phyloP scores from a whole-genome alignment of 2,113 vertebrate genomes.

The Murina feae region DNA sequence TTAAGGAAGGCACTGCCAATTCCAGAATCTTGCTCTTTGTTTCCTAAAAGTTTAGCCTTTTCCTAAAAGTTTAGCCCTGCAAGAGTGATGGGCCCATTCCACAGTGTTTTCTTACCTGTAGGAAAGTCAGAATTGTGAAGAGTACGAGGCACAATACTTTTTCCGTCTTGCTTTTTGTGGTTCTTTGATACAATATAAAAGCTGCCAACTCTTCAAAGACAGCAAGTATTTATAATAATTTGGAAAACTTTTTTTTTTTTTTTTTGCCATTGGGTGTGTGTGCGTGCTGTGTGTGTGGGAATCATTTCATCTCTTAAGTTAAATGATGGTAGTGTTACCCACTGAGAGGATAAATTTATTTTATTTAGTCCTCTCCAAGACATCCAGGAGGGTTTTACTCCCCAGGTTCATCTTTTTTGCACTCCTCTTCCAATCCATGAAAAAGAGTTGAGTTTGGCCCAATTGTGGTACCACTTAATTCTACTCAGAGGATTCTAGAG shows the following conservation, averaged over 20 bases:
- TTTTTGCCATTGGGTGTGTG: not conserved
- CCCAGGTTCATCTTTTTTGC: not conserved
- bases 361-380: not conserved
- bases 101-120: not conserved
- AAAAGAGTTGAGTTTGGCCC: not conserved
- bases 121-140: not conserved
- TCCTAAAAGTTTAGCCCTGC: not conserved
- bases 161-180: not conserved
- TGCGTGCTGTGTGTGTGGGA: too few species aligned
- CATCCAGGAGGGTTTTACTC: not conserved
- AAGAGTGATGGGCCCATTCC: too few species aligned
- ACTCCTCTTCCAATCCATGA: not conserved
- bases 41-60: not conserved
- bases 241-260: not conserved
- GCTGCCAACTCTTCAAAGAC: not conserved
- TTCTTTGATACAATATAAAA: not conserved
- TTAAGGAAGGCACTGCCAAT: not conserved
- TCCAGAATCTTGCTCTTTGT: not conserved
- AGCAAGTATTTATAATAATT: not conserved
- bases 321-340: conserved; percentile 6
- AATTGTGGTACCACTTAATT: not conserved
- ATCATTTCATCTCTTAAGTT: not conserved
- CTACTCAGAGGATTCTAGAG: not conserved
- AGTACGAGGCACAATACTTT: not conserved
- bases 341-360: not conserved